These are phyloP conservation scores for Trididemnum clinides DNA, from an alignment of 23 tunicate genomes.

Conservation along the genomic window DNA sequence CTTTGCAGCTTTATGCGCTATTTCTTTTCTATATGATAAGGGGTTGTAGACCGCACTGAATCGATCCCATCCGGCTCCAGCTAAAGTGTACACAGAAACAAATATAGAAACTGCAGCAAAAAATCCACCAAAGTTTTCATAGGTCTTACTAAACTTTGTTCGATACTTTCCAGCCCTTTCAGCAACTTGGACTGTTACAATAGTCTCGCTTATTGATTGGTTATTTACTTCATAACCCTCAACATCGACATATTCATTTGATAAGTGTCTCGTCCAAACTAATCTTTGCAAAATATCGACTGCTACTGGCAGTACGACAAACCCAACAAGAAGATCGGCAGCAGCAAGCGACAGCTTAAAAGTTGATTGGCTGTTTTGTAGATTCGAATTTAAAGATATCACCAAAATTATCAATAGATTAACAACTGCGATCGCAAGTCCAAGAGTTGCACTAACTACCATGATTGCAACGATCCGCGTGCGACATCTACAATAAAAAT, in stretches of 20 bases:
- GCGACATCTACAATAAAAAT: conserved; percentile 50
- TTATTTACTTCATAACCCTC: conserved; percentile 20
- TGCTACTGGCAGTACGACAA: conserved; percentile 55
- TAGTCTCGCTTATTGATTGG: conserved; percentile 4
- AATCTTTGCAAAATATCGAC: conserved; percentile 16
- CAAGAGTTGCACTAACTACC: conserved; percentile 32
- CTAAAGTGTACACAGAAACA: conserved; percentile 71
- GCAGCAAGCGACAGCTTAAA: conserved; percentile 65
- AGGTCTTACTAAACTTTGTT: not conserved
- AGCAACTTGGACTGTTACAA: not conserved
- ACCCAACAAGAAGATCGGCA: conserved; percentile 62
- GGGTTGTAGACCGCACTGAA: conserved; percentile 67
- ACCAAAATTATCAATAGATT: conserved; percentile 47
- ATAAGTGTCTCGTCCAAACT: conserved; percentile 10
- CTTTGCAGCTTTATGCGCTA: conserved; percentile 57
- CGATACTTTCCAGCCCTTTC: conserved; percentile 29
- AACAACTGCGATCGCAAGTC: conserved; percentile 35
- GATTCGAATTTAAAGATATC: conserved; percentile 23
- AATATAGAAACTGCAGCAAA: conserved; percentile 56
- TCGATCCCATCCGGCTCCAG: conserved; percentile 77
- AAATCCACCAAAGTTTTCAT: conserved; percentile 60
- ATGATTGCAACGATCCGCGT: conserved; percentile 44
- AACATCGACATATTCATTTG: not conserved
- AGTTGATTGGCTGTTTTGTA: conserved; percentile 68
- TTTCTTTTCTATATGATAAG: conserved; percentile 58